These are phyloP conservation scores for Pristiophorus japonicus DNA, from an alignment of 2,113 vertebrate genomes.

Conservation along the genomic window DNA sequence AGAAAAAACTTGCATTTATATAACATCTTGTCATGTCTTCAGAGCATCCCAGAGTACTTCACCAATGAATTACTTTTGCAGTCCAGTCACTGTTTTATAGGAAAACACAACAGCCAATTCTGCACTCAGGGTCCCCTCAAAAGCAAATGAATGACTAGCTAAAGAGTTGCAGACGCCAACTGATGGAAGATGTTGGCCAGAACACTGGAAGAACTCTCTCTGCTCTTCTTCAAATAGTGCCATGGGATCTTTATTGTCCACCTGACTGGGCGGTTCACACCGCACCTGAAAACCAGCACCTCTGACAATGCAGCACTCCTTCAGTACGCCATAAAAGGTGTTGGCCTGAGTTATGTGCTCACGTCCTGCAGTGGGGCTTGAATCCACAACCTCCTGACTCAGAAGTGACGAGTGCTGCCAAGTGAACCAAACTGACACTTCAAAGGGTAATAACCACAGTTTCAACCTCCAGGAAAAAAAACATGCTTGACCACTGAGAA, in stretches of 20 bases:
- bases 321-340: neutral
- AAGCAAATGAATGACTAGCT: no score
- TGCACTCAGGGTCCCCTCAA: neutral
- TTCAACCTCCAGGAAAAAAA: neutral
- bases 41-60: neutral
- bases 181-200: neutral
- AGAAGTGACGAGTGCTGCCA: neutral
- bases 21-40: neutral
- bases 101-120: neutral
- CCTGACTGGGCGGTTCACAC: neutral
- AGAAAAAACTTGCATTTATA: neutral
- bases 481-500: neutral
- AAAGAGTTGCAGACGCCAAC: neutral
- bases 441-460: neutral
- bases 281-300: neutral
- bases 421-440: neutral
- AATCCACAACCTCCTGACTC: neutral
- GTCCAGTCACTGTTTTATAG: neutral
- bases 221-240: neutral
- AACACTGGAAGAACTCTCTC: neutral
- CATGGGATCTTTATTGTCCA: neutral
- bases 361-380: neutral
- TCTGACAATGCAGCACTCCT: neutral
- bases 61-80: neutral
- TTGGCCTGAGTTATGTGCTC: neutral